Percentiles rank a stretch among this genome's conserved stretches.
These are phyloP conservation scores for Actenoides hombroni DNA, from an alignment of 2,113 vertebrate genomes.

Conservation along the genomic window DNA sequence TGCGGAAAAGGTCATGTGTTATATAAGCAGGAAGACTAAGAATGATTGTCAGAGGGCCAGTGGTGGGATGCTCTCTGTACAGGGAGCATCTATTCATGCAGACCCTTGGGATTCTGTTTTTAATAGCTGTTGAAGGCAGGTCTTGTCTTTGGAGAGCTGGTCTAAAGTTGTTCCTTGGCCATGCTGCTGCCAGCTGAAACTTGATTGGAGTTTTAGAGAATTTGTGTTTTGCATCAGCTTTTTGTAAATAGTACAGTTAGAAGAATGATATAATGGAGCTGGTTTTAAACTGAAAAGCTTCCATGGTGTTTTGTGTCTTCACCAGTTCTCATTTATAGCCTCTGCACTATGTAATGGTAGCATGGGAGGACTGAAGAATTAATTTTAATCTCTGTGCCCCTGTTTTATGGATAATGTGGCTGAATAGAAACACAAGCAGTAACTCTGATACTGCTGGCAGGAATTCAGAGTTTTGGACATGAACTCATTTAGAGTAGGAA, in stretches of 20 bases:
- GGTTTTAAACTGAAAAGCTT: neutral
- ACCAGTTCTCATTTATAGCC: neutral
- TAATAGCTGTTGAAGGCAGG: neutral
- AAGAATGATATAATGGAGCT: neutral
- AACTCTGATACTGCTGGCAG: conserved; percentile 50
- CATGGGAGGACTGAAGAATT: conserved; percentile 19
- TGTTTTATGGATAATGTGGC: conserved; percentile 24
- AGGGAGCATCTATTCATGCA: neutral
- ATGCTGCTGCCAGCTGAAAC: neutral
- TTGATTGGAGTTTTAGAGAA: neutral
- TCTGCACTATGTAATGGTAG: neutral
- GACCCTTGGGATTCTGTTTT: neutral
- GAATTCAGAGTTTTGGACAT: conserved; percentile 32
- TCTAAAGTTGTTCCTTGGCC: neutral
- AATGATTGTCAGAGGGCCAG: conserved; percentile 30
- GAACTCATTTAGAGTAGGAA: conserved; percentile 55
- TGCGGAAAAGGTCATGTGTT: conserved; percentile 11
- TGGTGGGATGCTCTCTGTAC: neutral
- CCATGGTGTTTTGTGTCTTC: neutral
- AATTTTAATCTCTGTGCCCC: conserved; percentile 19
- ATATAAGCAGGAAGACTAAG: neutral
- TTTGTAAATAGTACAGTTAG: neutral
- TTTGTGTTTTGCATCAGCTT: neutral
- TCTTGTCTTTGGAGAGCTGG: neutral
- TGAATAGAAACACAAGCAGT: conserved; percentile 34